Base-by-base conservation (phyloP, 2,888 invertebrate species). In the Campopleginae sp. region DNA sequence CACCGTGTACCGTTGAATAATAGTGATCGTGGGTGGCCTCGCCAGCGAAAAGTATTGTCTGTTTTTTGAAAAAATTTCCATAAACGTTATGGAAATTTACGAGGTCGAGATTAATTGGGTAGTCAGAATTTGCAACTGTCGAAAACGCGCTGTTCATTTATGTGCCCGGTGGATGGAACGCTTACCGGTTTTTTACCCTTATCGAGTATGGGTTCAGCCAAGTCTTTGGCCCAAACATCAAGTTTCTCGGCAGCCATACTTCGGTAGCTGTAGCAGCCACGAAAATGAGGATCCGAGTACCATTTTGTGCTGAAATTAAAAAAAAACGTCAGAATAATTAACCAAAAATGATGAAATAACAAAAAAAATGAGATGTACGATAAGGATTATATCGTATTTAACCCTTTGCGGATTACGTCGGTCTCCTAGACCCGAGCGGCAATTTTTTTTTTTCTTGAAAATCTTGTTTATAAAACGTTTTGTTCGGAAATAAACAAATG, bases 1-100 rank as follows among this genome's bases (percentile, higher is more conserved):
- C 97, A 0, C 97, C 97, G 89, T 97, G 97, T 0, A 96, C 96
- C 0, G 96, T 95, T 0, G 95, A 95, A 90, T 95, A 96, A 89
- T 94, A 95, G 87, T 95, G 95, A 68, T 95, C 95, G 19, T 96
- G 96, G 0, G 96, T 95, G 0, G 96, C 96, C 91, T 96, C 96
- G 0, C 96, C 96, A 1, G 96, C 96, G 89, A 96, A 96, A 86
- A 96, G 95, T 0, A 96, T 92, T 0, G 95, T 93, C 44, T 96
- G 95, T 74, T 93, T 78, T 48, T 44, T n/a, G 19, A 42, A 10
- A 33, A 79, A 83, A 61, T 54, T 63, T 2, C n/a, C 63, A 85
- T 77, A 8, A 12, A 2, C 14, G 65, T 48, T 44, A 38, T 31
- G 65, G 7, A 31, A 76, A 51, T 7, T 14, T 5, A 14, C 3